phyloP scores from a whole-genome alignment of 2,888 invertebrate species.

The Azorinus chamasolen region DNA sequence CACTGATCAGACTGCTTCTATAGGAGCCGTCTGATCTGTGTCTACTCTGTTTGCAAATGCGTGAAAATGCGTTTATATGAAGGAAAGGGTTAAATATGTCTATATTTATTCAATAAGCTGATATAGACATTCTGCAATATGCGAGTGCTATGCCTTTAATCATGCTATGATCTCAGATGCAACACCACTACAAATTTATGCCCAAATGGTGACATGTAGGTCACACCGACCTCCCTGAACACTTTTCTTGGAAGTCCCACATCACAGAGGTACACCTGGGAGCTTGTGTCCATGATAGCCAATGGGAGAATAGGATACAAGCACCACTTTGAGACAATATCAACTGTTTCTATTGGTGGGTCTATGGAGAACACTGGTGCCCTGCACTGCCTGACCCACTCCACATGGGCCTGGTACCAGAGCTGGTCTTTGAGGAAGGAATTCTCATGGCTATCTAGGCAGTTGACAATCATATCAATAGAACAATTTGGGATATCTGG shows the following conservation, averaged over 20 bases:
- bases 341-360: conserved; percentile 90
- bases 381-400: conserved; percentile 91
- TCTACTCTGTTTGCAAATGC: too few species aligned
- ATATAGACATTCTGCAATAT: too few species aligned
- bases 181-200: conserved; percentile 93
- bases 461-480: conserved; percentile 84
- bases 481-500: conserved; percentile 78
- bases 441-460: conserved; percentile 83
- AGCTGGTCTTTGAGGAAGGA: conserved; percentile 69
- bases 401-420: conserved; percentile 88
- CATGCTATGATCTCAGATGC: conserved; percentile 63
- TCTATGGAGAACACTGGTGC: conserved; percentile 92
- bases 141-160: too few species aligned
- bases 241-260: conserved; percentile 93
- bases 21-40: too few species aligned
- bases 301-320: conserved; percentile 91
- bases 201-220: conserved; percentile 94
- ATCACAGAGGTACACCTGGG: conserved; percentile 93
- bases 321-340: conserved; percentile 89
- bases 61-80: too few species aligned
- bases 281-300: conserved; percentile 88
- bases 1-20: too few species aligned
- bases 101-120: too few species aligned
- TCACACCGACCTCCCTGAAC: conserved; percentile 91
- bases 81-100: too few species aligned